phyloP scores from a whole-genome alignment of 1,140 invertebrate genomes.

The Marisa cornuarietis region DNA sequence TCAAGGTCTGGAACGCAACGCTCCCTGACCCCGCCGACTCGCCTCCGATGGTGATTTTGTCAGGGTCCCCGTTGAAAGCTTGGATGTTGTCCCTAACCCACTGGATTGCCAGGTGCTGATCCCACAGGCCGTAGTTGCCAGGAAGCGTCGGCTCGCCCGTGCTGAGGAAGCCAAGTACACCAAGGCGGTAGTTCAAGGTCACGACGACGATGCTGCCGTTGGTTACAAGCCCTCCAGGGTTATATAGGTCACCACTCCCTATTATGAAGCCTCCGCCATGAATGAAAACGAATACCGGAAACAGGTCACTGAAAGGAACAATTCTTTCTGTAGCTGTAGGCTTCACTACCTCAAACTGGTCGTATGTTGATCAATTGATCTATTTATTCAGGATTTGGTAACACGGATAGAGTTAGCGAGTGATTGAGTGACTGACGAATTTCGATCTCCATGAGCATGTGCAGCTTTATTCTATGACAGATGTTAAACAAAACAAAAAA shows the following conservation, averaged over 20 bases:
- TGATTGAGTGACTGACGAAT: too few species aligned
- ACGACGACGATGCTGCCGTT: constrained; percentile 9
- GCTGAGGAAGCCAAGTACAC: constrained; percentile 11
- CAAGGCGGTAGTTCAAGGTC: constrained; percentile 19
- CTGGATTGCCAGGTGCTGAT: constrained; percentile 54
- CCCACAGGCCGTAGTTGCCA: constrained; percentile 65
- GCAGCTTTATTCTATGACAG: too few species aligned
- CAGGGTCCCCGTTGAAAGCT: constrained; percentile 72
- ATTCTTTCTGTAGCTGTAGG: too few species aligned
- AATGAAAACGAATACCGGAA: background rate
- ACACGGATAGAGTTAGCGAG: too few species aligned
- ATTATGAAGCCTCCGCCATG: background rate
- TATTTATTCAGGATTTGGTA: too few species aligned
- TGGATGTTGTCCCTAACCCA: constrained; percentile 66
- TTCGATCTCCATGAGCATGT: too few species aligned
- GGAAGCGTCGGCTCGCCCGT: background rate
- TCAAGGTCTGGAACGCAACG: constrained; percentile 32
- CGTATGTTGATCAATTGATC: too few species aligned
- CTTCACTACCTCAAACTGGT: too few species aligned
- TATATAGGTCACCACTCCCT: background rate
- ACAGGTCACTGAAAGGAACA: too few species aligned
- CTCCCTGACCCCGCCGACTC: constrained; percentile 68
- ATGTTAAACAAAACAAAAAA: too few species aligned
- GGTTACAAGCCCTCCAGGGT: background rate
- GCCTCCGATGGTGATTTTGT: constrained; percentile 76